Base-by-base conservation (phyloP, 2,113 vertebrate genomes). In the Charadrius vociferus region DNA sequence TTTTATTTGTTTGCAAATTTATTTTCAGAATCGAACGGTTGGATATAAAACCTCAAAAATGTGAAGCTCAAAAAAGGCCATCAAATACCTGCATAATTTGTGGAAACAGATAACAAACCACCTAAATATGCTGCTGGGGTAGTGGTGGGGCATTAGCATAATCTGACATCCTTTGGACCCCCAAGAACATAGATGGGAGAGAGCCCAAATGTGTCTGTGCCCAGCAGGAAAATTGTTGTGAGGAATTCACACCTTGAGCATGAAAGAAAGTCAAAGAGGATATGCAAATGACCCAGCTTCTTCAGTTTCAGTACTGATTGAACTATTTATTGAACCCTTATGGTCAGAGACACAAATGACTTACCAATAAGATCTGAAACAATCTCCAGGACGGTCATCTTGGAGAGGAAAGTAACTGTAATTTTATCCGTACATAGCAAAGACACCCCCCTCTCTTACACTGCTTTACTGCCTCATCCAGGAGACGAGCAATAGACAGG, bases 31-130 rank as follows among this genome's bases (percentile, higher is more conserved):
- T 8, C 0, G 5, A 85, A 41, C 56, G 0, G 2, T 45, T 74
- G 29, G 10, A 21, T 75, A 67, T 18, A 81, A 81, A 90, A 32
- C 8, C 18, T 39, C 61, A 39, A 50, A 91, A 75, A 70, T 34
- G 0, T 37, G 67, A 93, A 88, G 9, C 5, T 70, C 9, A 67
- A 30, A 68, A 63, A 37, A 29, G 2, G 1, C 17, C 0, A 0
- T 52, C 8, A 45, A 37, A 77, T 39, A 53, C 10, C 34, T 70
- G 3, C 2, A 4, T 73, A 23, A 65, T 65, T 77, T 68, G 8
- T 65, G 6, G 49, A 80, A 83, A 80, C 19, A 61, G 9, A 8
- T 67, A 68, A n/a, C 3, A 52, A 71, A 14, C 3, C 6, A 49
- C 9, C 10, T 61, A 52, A 74, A 68, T 71, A 55, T 39, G 13